A percentile compares a stretch with the other conserved stretches of the same genome.
These are phyloP conservation scores for Microcebus ravelobensis DNA, from an alignment of 2,113 vertebrate species.

Conservation along the genomic window DNA sequence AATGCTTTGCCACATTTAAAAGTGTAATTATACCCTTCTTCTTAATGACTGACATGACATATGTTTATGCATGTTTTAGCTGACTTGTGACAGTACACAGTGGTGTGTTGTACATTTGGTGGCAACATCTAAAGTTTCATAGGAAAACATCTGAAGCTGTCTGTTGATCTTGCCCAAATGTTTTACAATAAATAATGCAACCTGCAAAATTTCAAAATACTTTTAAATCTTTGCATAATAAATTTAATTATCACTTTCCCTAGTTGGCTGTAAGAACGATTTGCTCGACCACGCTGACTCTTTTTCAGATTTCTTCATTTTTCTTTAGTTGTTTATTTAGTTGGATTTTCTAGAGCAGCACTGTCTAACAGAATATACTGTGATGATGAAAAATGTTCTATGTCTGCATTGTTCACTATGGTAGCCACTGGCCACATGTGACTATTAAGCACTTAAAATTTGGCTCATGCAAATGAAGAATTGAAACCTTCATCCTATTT, in stretches of 20 bases:
- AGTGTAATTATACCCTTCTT: constrained; percentile 86
- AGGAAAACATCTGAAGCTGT: constrained; percentile 65
- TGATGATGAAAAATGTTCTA: background rate
- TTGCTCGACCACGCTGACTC: background rate
- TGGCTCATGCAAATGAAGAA: background rate
- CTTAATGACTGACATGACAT: constrained; percentile 84
- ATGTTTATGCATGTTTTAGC: constrained; percentile 86
- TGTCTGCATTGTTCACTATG: background rate
- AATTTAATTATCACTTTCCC: constrained; percentile 6
- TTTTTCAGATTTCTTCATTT: background rate
- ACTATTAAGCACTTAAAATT: background rate
- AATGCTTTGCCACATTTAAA: constrained; percentile 86
- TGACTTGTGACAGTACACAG: constrained; percentile 82
- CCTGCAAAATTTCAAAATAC: background rate
- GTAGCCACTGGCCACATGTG: background rate
- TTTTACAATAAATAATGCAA: constrained; percentile 64
- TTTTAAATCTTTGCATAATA: background rate
- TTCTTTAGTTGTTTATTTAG: background rate
- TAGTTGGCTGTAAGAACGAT: background rate
- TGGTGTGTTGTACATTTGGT: constrained; percentile 70
- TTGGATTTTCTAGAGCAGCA: background rate
- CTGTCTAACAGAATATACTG: background rate
- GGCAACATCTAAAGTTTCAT: constrained; percentile 75
- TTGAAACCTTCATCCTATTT: background rate
- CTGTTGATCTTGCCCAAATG: constrained; percentile 60